Percentiles rank a stretch among this genome's conserved stretches.
phyloP scores from a whole-genome alignment of 2,113 vertebrate species.

The Holacanthus passer region DNA sequence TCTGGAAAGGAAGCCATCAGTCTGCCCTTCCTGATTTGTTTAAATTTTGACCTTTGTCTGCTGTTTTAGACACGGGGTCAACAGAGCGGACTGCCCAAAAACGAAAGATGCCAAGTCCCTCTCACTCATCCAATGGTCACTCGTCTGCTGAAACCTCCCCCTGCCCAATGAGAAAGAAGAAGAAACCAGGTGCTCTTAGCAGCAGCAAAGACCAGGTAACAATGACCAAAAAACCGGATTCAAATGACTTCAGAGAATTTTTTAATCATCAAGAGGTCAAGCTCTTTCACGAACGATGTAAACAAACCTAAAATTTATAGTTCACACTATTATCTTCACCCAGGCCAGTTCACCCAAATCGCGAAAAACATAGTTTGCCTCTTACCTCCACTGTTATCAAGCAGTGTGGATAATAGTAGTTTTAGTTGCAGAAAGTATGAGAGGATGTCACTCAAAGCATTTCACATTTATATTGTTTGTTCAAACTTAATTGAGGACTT shows the following conservation, averaged over 20 bases:
- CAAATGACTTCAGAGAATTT: background rate
- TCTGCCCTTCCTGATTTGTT: background rate
- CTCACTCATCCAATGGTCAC: slow-evolving; percentile 96
- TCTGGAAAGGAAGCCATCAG: background rate
- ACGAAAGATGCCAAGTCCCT: slow-evolving; percentile 94
- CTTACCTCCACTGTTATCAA: background rate
- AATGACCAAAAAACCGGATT: background rate
- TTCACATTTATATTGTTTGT: background rate
- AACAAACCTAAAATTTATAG: background rate
- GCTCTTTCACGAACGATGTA: no score
- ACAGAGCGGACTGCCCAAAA: slow-evolving; percentile 91
- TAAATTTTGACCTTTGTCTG: slow-evolving; percentile 45
- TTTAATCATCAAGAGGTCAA: background rate
- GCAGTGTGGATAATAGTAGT: background rate
- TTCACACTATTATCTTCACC: background rate
- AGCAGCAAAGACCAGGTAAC: slow-evolving; percentile 97
- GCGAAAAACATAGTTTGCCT: background rate
- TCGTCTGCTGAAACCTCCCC: slow-evolving; percentile 93
- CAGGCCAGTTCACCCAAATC: background rate
- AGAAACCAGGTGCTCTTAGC: slow-evolving; percentile 95
- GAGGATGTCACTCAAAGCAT: background rate
- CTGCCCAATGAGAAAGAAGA: slow-evolving; percentile 97
- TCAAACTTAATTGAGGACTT: background rate
- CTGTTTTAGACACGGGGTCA: slow-evolving; percentile 89
- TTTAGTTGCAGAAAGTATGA: background rate